Percentiles rank a stretch among this genome's conserved stretches.
phyloP scores from a whole-genome alignment of 2,797 vertebrate species.

The Esox lucius region DNA sequence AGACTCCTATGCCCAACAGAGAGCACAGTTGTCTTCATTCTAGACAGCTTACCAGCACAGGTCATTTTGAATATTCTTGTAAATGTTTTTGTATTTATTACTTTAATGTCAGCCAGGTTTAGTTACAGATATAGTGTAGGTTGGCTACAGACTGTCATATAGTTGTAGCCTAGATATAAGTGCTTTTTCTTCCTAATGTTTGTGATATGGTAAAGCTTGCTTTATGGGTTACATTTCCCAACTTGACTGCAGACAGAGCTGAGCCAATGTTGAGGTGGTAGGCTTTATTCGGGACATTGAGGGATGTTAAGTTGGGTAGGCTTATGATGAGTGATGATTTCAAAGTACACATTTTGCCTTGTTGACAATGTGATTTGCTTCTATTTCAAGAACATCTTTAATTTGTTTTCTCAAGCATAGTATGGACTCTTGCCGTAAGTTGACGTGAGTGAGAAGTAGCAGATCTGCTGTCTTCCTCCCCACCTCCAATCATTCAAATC shows the following conservation, averaged over 20 bases:
- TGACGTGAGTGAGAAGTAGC: slow-evolving; percentile 34
- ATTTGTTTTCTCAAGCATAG: slow-evolving; percentile 40
- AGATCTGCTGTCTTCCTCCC: slow-evolving; percentile 43
- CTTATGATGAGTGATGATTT: background rate
- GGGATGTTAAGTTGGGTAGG: background rate
- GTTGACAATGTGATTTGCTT: background rate
- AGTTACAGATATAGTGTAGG: background rate
- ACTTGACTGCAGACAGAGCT: slow-evolving; percentile 69
- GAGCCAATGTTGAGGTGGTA: slow-evolving; percentile 28
- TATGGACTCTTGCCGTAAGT: slow-evolving; percentile 58
- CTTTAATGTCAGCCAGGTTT: slow-evolving; percentile 2
- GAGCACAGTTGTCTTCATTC: background rate
- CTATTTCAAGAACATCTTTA: background rate
- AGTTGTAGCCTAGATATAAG: slow-evolving; percentile 4
- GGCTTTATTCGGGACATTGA: background rate
- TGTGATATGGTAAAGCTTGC: background rate
- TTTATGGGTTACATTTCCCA: slow-evolving; percentile 18
- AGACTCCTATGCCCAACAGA: background rate
- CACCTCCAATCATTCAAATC: slow-evolving; percentile 68
- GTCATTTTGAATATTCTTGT: background rate
- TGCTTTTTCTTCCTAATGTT: slow-evolving; percentile 11
- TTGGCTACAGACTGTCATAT: slow-evolving; percentile 8
- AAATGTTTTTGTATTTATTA: slow-evolving; percentile 7
- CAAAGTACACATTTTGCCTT: background rate
- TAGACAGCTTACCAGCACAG: background rate